A percentile compares a stretch with the other conserved stretches of the same genome.
Evolutionary conservation across 2,113 vertebrate genomes (phyloP).

Genomic region (Protobothrops mucrosquamatus): DNA sequence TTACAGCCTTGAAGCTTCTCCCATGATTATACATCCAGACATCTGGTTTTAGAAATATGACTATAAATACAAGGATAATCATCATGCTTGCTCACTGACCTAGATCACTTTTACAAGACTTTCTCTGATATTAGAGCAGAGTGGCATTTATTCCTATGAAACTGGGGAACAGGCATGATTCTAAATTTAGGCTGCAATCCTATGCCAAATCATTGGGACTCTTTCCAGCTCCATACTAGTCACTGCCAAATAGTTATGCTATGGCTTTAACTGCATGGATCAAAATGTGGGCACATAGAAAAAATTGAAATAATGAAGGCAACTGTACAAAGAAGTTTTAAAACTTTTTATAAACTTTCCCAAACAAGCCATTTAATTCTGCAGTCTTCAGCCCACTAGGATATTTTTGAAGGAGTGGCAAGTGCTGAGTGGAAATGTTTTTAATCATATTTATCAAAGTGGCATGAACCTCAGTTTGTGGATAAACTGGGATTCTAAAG

Average conservation of each 20-base stretch:
- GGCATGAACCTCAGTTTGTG: background rate
- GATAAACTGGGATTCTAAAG: background rate
- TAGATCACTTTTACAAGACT: conserved; percentile 53
- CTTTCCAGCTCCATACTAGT: conserved; percentile 2
- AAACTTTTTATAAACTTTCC: background rate
- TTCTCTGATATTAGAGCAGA: conserved; percentile 29
- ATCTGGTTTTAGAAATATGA: conserved; percentile 48
- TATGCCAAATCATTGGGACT: background rate
- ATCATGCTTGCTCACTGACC: conserved; percentile 38
- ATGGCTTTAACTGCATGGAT: background rate
- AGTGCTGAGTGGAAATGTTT: background rate
- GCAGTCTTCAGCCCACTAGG: background rate
- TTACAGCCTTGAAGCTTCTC: conserved; percentile 40
- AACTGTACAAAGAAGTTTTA: background rate
- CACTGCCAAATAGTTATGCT: background rate
- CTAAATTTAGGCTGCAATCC: conserved; percentile 8
- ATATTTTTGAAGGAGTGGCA: background rate
- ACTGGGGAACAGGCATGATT: background rate
- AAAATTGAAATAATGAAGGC: background rate
- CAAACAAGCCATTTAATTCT: background rate
- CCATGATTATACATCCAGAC: conserved; percentile 54
- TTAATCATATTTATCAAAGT: background rate
- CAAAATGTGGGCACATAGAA: background rate
- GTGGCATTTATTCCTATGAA: conserved; percentile 6
- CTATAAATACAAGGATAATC: conserved; percentile 54